Conservation (phyloP, 2,888 invertebrate species). For the Ennomos erosarius region DNA sequence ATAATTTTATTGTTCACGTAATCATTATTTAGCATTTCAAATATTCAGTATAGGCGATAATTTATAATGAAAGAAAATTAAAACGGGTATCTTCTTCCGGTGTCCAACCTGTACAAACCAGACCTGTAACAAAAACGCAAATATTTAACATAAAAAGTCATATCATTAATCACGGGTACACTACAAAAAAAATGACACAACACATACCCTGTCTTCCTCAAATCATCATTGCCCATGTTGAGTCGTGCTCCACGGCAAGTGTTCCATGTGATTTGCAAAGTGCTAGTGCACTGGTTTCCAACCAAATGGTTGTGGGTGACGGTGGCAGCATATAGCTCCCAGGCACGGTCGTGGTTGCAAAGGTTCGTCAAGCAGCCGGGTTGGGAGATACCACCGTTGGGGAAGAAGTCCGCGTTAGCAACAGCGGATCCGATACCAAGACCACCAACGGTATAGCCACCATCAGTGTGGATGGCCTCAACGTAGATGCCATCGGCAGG, state of each 20-base stretch:
- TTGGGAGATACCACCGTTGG: constrained; percentile 81
- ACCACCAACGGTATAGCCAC: constrained; percentile 68
- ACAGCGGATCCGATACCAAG: constrained; percentile 76
- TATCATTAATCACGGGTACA: background rate
- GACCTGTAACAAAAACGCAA: constrained; percentile 47
- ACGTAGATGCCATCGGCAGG: constrained; percentile 67
- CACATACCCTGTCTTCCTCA: constrained; percentile 36
- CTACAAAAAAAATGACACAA: too few relatives aligned
- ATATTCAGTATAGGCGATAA: too few relatives aligned
- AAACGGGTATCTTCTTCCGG: constrained; percentile 49
- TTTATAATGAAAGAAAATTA: constrained; percentile 11
- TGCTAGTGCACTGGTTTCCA: constrained; percentile 54
- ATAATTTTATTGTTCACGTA: too few relatives aligned
- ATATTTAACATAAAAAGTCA: background rate
- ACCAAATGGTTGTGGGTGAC: constrained; percentile 62
- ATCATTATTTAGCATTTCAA: too few relatives aligned
- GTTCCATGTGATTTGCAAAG: constrained; percentile 54
- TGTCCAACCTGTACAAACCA: constrained; percentile 56
- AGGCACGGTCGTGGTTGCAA: constrained; percentile 69
- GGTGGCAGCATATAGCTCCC: constrained; percentile 64
- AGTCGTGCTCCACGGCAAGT: constrained; percentile 56
- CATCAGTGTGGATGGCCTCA: constrained; percentile 76
- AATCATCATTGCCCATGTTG: constrained; percentile 59
- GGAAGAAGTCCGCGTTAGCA: constrained; percentile 85
- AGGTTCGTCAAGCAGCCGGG: constrained; percentile 62